phyloP scores from a whole-genome alignment of 92 coral and sea anemone species.

The Desmophyllum pertusum region DNA sequence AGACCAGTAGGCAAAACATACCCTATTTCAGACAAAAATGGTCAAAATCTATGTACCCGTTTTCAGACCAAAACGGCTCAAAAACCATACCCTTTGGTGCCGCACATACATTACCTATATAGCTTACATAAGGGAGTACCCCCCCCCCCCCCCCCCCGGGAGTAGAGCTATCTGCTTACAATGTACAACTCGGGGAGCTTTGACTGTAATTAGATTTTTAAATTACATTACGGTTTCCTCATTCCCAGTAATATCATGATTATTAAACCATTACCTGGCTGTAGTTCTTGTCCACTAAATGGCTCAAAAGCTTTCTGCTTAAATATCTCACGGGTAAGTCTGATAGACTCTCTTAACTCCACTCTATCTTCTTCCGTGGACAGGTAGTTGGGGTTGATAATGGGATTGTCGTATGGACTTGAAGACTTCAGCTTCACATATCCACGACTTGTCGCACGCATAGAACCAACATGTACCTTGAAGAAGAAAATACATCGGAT shows the following conservation, averaged over 20 bases:
- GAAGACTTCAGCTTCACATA: conserved; percentile 64
- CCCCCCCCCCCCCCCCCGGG: no score
- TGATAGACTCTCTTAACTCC: conserved; percentile 74
- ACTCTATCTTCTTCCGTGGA: conserved; percentile 76
- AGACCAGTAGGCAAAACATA: no score
- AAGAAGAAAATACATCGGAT: not conserved
- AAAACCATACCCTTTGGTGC: no score
- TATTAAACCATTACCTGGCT: conserved; percentile 62
- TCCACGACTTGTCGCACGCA: conserved; percentile 84
- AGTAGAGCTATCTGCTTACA: no score
- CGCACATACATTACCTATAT: no score
- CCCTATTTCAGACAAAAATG: no score
- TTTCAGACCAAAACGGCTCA: no score
- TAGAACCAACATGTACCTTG: conserved; percentile 77
- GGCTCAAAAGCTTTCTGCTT: conserved; percentile 86
- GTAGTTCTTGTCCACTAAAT: conserved; percentile 75
- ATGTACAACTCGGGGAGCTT: no score
- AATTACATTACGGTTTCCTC: no score
- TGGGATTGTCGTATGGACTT: conserved; percentile 77
- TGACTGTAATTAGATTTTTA: no score
- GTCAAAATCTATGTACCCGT: no score
- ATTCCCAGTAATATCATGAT: not conserved
- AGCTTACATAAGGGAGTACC: no score
- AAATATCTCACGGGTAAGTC: conserved; percentile 74
- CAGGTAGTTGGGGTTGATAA: conserved; percentile 78